phyloP scores from a whole-genome alignment of 2,113 vertebrate genomes.

The Junco hyemalis region DNA sequence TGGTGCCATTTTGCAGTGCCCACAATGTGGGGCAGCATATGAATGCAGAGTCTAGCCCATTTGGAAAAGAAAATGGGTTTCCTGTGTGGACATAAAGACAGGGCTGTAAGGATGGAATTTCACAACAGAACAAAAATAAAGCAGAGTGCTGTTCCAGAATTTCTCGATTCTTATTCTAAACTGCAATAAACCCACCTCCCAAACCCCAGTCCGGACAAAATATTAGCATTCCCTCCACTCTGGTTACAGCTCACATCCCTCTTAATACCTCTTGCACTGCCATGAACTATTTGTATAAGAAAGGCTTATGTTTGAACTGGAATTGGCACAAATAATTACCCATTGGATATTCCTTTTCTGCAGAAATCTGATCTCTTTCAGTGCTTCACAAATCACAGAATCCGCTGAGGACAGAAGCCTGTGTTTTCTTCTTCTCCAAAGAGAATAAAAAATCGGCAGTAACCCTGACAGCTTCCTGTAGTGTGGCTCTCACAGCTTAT shows the following conservation, averaged over 20 bases:
- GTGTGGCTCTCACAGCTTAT: conserved; percentile 22
- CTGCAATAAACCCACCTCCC: conserved; percentile 38
- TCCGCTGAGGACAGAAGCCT: conserved; percentile 36
- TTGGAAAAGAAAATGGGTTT: conserved; percentile 13
- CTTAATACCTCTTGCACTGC: conserved; percentile 22
- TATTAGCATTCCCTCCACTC: conserved; percentile 28
- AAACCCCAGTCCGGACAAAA: conserved; percentile 30
- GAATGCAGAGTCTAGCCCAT: background rate
- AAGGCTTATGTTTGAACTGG: conserved; percentile 59
- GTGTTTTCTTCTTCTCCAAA: conserved; percentile 56
- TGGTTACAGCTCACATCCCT: conserved; percentile 28
- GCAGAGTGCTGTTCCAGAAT: background rate
- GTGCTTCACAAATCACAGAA: conserved; percentile 50
- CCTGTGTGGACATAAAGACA: background rate
- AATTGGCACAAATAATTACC: conserved; percentile 62
- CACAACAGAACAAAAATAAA: conserved; percentile 64
- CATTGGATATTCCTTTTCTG: conserved; percentile 60
- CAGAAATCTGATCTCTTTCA: conserved; percentile 62
- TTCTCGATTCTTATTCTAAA: conserved; percentile 46
- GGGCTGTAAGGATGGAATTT: conserved; percentile 44
- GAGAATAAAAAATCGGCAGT: conserved; percentile 56
- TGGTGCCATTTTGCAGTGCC: background rate
- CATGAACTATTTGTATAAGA: conserved; percentile 40
- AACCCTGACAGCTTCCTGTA: conserved; percentile 55
- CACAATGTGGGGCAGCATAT: background rate